Conservation (phyloP, 2,797 vertebrate species). For the Malurus leucopterus region DNA sequence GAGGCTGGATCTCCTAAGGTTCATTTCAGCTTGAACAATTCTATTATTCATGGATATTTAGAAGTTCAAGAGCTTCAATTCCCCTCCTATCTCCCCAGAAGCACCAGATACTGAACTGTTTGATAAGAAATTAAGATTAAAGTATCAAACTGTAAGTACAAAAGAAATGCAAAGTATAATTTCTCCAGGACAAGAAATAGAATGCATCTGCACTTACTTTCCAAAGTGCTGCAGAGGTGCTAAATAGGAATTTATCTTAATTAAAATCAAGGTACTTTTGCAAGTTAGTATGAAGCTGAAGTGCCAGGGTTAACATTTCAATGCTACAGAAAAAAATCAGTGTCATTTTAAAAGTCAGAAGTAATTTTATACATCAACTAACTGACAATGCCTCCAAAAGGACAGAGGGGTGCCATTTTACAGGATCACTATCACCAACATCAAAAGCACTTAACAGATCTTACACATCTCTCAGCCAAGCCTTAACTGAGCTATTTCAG, state of each 20-base stretch:
- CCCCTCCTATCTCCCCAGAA: neutral
- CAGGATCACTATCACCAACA: neutral
- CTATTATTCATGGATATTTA: conserved; percentile 23
- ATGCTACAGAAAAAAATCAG: neutral
- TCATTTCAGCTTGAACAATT: neutral
- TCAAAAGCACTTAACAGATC: neutral
- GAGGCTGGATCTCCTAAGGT: neutral
- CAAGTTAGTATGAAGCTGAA: neutral
- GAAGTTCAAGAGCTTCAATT: conserved; percentile 20
- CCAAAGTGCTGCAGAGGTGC: neutral
- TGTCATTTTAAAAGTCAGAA: neutral
- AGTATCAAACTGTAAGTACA: neutral
- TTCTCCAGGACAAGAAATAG: neutral
- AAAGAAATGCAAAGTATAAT: conserved; percentile 28
- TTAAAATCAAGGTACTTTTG: conserved; percentile 52
- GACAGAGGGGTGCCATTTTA: neutral
- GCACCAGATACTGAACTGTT: neutral
- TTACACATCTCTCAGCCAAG: neutral
- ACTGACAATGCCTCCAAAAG: neutral
- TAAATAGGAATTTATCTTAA: conserved; percentile 43
- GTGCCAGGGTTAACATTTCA: conserved; percentile 15
- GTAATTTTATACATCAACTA: neutral
- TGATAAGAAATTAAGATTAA: conserved; percentile 33
- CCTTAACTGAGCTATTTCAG: neutral
- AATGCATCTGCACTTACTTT: neutral